Conservation (phyloP, 1,140 invertebrate species). For the Drosophila bifasciata region DNA sequence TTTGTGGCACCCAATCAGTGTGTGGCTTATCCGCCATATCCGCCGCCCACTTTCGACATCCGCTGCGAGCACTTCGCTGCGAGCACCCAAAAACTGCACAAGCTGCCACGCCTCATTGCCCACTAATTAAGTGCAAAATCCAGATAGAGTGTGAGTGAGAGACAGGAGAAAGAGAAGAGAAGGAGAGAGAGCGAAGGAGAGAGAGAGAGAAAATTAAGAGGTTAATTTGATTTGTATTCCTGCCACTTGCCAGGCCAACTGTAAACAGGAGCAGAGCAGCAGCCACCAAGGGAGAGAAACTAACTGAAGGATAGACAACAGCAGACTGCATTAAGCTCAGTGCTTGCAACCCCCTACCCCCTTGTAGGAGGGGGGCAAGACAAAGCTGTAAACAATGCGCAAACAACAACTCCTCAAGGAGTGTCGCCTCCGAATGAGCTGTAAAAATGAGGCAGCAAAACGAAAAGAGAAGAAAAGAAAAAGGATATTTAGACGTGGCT, state of each 20-base stretch:
- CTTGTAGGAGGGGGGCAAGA: too few species aligned
- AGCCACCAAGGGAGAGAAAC: too few species aligned
- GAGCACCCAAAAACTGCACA: slow-evolving; percentile 7
- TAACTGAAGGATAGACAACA: background rate
- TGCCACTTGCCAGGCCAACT: slow-evolving; percentile 54
- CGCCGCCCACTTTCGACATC: background rate
- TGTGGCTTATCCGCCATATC: slow-evolving; percentile 4
- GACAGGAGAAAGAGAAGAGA: background rate
- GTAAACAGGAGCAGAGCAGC: slow-evolving; percentile 3
- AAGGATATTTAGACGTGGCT: slow-evolving; percentile 73
- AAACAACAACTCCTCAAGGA: slow-evolving; percentile 62
- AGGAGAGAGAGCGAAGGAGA: background rate
- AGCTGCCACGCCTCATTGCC: slow-evolving; percentile 29
- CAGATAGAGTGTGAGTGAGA: background rate
- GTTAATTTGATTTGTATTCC: slow-evolving; percentile 79
- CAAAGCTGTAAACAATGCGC: slow-evolving; percentile 68
- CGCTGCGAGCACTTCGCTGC: background rate
- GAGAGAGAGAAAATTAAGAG: slow-evolving; percentile 23
- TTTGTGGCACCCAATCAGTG: background rate
- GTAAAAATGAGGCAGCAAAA: too few species aligned
- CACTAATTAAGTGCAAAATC: slow-evolving; percentile 35
- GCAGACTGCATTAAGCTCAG: slow-evolving; percentile 63
- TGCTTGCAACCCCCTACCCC: background rate
- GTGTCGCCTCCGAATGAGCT: slow-evolving; percentile 74
- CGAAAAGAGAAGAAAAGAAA: slow-evolving; percentile 41